Evolutionary conservation across 2,113 vertebrate species (phyloP).

Genomic region (Tor tambroides): DNA sequence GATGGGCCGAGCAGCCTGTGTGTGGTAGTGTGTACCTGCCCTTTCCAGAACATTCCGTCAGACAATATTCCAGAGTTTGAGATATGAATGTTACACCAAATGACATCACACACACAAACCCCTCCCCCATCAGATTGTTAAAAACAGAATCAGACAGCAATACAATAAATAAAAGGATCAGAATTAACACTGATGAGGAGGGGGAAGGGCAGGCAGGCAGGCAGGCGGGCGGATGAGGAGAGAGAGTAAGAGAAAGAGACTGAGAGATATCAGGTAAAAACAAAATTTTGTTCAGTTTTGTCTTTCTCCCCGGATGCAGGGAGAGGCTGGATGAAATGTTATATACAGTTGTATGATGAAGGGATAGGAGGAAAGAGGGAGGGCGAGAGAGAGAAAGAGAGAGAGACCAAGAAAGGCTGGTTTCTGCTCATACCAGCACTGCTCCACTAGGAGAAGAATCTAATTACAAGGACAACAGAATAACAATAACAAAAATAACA

Average conservation of each 20-base stretch:
- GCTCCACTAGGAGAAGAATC: slow-evolving; percentile 69
- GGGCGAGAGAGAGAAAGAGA: neutral
- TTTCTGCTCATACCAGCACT: slow-evolving; percentile 66
- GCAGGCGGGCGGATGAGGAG: slow-evolving; percentile 39
- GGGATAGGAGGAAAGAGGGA: neutral
- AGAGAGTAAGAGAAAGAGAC: slow-evolving; percentile 58
- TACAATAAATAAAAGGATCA: slow-evolving; percentile 80
- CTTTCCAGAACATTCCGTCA: slow-evolving; percentile 29
- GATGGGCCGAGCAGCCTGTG: slow-evolving; percentile 33
- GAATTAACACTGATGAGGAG: slow-evolving; percentile 69
- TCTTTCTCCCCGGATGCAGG: slow-evolving; percentile 61
- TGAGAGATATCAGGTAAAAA: slow-evolving; percentile 64
- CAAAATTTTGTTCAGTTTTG: slow-evolving; percentile 73
- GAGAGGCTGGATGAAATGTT: slow-evolving; percentile 69
- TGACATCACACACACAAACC: slow-evolving; percentile 48
- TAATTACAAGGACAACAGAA: slow-evolving; percentile 75
- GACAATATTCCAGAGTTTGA: slow-evolving; percentile 34
- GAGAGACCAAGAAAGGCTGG: slow-evolving; percentile 68
- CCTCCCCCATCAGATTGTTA: slow-evolving; percentile 48
- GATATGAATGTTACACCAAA: slow-evolving; percentile 50
- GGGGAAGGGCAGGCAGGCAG: slow-evolving; percentile 47
- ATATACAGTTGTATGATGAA: slow-evolving; percentile 79
- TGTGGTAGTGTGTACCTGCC: slow-evolving; percentile 36
- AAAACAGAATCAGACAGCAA: slow-evolving; percentile 60
- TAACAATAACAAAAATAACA: slow-evolving; percentile 77